Evolutionary conservation across 2,113 vertebrate species (phyloP), one percentile per base, ranked within the genome.

Genomic region (Myiozetetes cayanensis): DNA sequence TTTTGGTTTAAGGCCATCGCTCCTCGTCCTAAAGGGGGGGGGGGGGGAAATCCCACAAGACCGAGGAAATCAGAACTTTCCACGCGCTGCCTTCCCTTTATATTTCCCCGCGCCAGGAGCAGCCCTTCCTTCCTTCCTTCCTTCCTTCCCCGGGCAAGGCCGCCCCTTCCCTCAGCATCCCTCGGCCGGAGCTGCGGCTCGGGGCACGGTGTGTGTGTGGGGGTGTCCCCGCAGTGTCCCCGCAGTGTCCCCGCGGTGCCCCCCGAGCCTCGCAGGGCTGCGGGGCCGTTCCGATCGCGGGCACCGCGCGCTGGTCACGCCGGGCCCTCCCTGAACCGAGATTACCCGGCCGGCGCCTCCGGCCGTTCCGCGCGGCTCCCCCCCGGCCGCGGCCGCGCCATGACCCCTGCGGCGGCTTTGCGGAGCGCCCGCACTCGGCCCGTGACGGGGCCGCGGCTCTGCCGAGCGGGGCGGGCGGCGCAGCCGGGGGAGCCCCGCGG

Each of bases 361-460:
- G 63, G 63, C 63, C 63, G 63, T 31, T 65, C 70, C 2, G 5
- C 74, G 61, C 63, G 49, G 35, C 70, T 63, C 70, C 84, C 5
- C 5, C 50, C 85, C 80, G 67, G 22, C 81, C 81, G 87, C 83
- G 52, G 52, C 82, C 87, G 83, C 77, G 35, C 53, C 87, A 82
- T 90, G 92, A 90, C 92, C 92, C 76, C 75, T 58, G 33, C 62
- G 44, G 44, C 87, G 75, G 92, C 92, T 93, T 81, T 90, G 87
- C 87, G 4, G 75, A 52, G 91, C 75, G 28, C 81, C 80, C 91
- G 89, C 86, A 89, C 55, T 74, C 73, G 85, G 67, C 35, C 79
- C 79, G 66, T 88, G 79, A 89, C 91, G 91, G n/a, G 71, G 55
- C 86, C 67, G 71, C 63, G 53, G 59, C 59, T 62, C 46, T 46